Conservation (phyloP, 2,113 vertebrate genomes). For the Strix uralensis region DNA sequence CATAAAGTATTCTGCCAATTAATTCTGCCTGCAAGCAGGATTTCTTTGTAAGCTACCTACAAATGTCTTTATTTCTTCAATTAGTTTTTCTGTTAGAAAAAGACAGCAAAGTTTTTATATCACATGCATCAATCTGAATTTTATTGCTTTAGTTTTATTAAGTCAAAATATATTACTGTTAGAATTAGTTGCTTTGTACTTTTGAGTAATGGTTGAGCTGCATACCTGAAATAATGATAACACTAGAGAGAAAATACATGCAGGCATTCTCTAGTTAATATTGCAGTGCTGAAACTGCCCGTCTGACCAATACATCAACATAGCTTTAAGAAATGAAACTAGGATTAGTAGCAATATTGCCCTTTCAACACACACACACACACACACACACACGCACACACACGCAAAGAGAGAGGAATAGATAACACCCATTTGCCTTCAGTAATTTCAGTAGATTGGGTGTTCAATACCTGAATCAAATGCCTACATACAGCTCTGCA, state of each 20-base stretch:
- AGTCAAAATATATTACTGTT: not conserved
- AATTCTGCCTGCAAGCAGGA: not conserved
- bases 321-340: not conserved
- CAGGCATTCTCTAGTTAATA: not conserved
- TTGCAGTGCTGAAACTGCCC: not conserved
- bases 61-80: not conserved
- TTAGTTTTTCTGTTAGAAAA: not conserved
- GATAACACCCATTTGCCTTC: not conserved
- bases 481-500: not conserved
- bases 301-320: not conserved
- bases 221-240: not conserved
- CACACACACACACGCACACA: not conserved
- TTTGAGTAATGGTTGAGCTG: not conserved
- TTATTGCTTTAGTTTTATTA: not conserved
- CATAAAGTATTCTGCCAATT: not conserved
- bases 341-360: not conserved
- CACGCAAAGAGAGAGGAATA: not conserved
- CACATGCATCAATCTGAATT: not conserved
- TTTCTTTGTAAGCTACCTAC: not conserved
- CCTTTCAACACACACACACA: not conserved
- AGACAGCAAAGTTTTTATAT: not conserved
- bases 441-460: not conserved
- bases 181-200: not conserved
- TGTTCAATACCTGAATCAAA: slow-evolving; percentile 6
- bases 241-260: not conserved